phyloP scores from a whole-genome alignment of 1,140 invertebrate species.

The Camponotus floridanus region DNA sequence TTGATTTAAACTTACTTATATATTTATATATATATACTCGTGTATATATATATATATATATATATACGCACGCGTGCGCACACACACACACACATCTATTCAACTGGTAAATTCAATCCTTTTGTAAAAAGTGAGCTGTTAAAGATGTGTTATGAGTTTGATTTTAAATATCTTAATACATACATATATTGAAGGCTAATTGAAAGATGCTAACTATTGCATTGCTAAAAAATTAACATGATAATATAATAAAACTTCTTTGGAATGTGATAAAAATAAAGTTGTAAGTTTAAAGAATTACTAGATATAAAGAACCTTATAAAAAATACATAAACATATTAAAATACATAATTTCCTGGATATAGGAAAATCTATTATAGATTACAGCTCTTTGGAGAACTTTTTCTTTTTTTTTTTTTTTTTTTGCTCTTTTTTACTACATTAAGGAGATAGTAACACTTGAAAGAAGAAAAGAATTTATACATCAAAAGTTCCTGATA shows the following conservation, averaged over 20 bases:
- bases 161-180: no score
- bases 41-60: no score
- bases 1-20: no score
- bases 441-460: constrained; percentile 45
- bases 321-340: constrained; percentile 39
- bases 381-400: constrained; percentile 67
- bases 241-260: not conserved
- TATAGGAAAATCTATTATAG: constrained; percentile 72
- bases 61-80: no score
- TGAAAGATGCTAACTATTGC: not conserved
- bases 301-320: constrained; percentile 40
- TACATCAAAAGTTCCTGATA: constrained; percentile 51
- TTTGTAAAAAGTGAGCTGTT: no score
- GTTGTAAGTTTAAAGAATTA: not conserved
- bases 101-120: no score
- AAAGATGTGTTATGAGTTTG: no score
- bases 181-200: no score
- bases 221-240: not conserved
- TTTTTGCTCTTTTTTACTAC: constrained; percentile 28
- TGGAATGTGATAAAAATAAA: not conserved
- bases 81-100: no score
- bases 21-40: no score
- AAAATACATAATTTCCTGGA: constrained; percentile 65
- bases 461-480: constrained; percentile 58
- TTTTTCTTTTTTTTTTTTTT: no score